A percentile compares a stretch with the other conserved stretches of the same genome.
phyloP scores from a whole-genome alignment of 2,113 vertebrate genomes.

The Tautogolabrus adspersus region DNA sequence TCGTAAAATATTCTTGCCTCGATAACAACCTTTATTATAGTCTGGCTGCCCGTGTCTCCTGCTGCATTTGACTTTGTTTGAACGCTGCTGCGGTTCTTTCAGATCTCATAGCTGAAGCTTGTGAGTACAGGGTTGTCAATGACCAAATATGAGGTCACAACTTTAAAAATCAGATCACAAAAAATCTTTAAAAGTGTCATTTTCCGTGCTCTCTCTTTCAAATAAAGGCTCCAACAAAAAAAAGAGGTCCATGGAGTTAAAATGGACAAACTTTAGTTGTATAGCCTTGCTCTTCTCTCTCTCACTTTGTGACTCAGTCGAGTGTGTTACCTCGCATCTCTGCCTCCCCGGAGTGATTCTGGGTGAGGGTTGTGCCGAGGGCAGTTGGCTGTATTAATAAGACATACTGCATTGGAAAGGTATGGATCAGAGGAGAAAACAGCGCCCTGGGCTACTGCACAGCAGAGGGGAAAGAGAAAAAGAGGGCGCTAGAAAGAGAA shows the following conservation, averaged over 20 bases:
- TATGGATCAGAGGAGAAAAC: constrained; percentile 73
- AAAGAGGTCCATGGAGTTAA: background rate
- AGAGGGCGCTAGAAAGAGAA: constrained; percentile 32
- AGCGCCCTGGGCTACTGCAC: constrained; percentile 55
- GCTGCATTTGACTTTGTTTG: background rate
- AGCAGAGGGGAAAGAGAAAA: constrained; percentile 20
- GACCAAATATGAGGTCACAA: background rate
- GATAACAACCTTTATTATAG: background rate
- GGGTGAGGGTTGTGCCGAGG: constrained; percentile 56
- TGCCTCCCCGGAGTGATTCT: constrained; percentile 41
- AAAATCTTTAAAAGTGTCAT: background rate
- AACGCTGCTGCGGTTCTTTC: background rate
- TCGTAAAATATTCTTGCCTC: background rate
- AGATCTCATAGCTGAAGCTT: background rate
- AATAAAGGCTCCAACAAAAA: background rate
- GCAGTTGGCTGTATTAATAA: constrained; percentile 73
- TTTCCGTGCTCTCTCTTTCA: background rate
- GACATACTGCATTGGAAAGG: constrained; percentile 62
- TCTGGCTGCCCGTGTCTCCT: background rate
- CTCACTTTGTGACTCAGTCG: background rate
- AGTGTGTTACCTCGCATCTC: background rate
- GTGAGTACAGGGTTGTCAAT: background rate
- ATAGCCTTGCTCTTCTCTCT: background rate
- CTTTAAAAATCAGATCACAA: background rate
- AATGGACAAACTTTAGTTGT: background rate